Evolutionary conservation across 37 sponge, comb jelly and placozoan genomes (phyloP).

Genomic region (Corticium candelabrum): DNA sequence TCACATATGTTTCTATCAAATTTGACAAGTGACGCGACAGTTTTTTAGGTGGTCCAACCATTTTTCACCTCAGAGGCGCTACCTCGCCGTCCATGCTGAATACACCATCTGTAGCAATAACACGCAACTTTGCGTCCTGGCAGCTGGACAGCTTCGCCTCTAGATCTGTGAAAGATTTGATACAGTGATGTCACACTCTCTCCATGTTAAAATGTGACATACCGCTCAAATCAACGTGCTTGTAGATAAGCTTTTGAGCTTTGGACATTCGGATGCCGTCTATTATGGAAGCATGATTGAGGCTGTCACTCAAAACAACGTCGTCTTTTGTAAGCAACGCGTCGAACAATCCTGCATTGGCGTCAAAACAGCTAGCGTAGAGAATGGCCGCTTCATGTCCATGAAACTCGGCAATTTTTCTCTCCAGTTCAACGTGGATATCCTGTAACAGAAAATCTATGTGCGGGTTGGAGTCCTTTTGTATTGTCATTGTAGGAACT

Average conservation of each 20-base stretch:
- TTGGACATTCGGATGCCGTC: slow-evolving; percentile 89
- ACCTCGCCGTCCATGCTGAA: slow-evolving; percentile 98
- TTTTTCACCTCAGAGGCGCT: slow-evolving; percentile 55
- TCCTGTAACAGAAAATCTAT: slow-evolving; percentile 32
- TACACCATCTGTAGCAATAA: slow-evolving; percentile 97
- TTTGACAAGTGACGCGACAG: background rate
- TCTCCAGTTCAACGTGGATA: slow-evolving; percentile 84
- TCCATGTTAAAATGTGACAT: too few relatives aligned
- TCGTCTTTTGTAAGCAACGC: slow-evolving; percentile 56
- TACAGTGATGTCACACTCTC: too few relatives aligned
- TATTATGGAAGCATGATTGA: slow-evolving; percentile 97
- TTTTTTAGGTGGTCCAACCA: background rate
- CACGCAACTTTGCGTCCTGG: slow-evolving; percentile 34
- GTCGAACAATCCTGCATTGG: slow-evolving; percentile 96
- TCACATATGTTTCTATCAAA: slow-evolving; percentile 53
- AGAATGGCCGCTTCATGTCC: slow-evolving; percentile 78
- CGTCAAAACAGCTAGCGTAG: slow-evolving; percentile 96
- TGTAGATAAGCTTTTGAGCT: slow-evolving; percentile 69
- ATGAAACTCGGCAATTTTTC: slow-evolving; percentile 78
- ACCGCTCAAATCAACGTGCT: slow-evolving; percentile 41
- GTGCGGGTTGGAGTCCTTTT: background rate
- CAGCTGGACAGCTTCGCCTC: slow-evolving; percentile 47
- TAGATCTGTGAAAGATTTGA: slow-evolving; percentile 36
- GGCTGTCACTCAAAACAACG: slow-evolving; percentile 79
- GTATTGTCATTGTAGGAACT: background rate